A percentile compares a stretch with the other conserved stretches of the same genome.
Conservation (phyloP, 2,888 invertebrate genomes). For the Andricus quercusramuli region DNA sequence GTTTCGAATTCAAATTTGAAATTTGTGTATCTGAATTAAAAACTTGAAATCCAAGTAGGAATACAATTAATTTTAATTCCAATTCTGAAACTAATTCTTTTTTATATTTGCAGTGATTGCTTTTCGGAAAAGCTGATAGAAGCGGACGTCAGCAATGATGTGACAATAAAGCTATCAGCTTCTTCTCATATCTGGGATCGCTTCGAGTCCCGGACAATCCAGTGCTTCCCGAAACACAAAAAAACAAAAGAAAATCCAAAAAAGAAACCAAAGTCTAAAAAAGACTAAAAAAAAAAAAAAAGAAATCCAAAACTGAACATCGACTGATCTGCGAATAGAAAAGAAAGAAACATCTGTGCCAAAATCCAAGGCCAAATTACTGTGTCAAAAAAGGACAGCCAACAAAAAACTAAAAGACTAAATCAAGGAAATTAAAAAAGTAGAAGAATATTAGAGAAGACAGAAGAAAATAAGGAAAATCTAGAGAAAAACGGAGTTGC, state of each 20-base stretch:
- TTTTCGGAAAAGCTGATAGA: conserved; percentile 72
- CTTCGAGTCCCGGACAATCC: conserved; percentile 66
- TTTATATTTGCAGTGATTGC: conserved; percentile 70
- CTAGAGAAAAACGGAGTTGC: conserved; percentile 41
- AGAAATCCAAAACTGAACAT: conserved; percentile 44
- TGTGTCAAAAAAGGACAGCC: conserved; percentile 31
- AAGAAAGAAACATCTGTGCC: conserved; percentile 33
- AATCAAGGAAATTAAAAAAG: background rate
- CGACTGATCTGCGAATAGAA: conserved; percentile 42
- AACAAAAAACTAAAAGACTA: conserved; percentile 11
- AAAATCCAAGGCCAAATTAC: conserved; percentile 34
- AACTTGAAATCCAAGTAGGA: background rate
- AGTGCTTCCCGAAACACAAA: conserved; percentile 73
- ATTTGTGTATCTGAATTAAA: background rate
- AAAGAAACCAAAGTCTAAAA: conserved; percentile 51
- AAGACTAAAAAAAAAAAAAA: conserved; percentile 45
- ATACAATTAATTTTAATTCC: background rate
- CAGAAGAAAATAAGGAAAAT: conserved; percentile 26
- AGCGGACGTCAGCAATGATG: conserved; percentile 72
- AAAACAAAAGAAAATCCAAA: conserved; percentile 56
- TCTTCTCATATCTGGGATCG: conserved; percentile 70
- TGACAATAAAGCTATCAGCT: conserved; percentile 76
- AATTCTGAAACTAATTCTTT: background rate
- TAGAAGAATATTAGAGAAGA: conserved; percentile 46
- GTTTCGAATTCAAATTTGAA: background rate